Evolutionary conservation across 1,140 invertebrate species (phyloP).

Genomic region (Pygmarrhopalites habei): DNA sequence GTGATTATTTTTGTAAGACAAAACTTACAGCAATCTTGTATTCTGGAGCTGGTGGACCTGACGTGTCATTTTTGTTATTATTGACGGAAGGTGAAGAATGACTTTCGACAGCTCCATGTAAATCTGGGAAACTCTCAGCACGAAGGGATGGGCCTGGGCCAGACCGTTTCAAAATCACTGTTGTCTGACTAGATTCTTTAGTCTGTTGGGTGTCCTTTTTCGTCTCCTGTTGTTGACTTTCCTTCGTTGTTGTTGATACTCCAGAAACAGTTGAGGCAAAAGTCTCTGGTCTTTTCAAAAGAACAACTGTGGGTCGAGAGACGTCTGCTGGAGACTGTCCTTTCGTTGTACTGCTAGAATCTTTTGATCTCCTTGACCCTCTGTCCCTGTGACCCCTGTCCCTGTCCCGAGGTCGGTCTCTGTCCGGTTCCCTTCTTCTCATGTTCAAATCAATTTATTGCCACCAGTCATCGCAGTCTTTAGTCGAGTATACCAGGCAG

Average conservation of each 20-base stretch:
- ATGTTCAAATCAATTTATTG: not conserved
- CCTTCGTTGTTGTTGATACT: not conserved
- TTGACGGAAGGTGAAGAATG: not conserved
- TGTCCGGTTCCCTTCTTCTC: not conserved
- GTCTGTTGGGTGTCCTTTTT: not conserved
- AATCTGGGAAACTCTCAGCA: not conserved
- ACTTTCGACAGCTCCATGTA: not conserved
- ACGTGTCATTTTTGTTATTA: no score
- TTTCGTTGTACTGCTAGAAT: not conserved
- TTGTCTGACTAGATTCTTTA: not conserved
- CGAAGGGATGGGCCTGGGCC: not conserved
- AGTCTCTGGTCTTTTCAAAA: conserved; percentile 1
- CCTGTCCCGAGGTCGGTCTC: not conserved
- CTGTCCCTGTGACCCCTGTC: conserved; percentile 8
- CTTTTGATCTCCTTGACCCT: conserved; percentile 9
- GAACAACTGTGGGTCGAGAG: not conserved
- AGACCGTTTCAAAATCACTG: not conserved
- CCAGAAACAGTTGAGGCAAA: no score
- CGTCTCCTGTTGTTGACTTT: not conserved
- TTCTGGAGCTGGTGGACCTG: no score
- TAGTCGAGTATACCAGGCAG: no score
- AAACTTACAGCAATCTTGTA: no score
- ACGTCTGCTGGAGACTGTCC: not conserved
- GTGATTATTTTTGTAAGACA: not conserved
- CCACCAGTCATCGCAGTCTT: conserved; percentile 1